These are phyloP conservation scores for Trichogramma dendrolimi DNA, from an alignment of 2,888 invertebrate genomes.

Conservation along the genomic window DNA sequence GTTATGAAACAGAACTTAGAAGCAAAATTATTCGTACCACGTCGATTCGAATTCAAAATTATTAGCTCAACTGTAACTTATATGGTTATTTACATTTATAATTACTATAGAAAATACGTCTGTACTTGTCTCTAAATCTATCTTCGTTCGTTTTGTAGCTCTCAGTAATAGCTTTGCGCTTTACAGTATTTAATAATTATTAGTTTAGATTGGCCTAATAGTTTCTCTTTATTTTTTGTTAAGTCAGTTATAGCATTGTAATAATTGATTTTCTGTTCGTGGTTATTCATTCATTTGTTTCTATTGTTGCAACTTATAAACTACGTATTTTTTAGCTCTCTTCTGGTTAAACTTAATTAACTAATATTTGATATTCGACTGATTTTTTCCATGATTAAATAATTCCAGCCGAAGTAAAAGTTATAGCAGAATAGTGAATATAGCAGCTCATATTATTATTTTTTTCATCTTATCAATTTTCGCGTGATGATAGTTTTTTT, in stretches of 20 bases:
- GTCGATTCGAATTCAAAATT: slow-evolving; percentile 30
- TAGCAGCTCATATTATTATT: slow-evolving; percentile 30
- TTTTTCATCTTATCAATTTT: slow-evolving; percentile 23
- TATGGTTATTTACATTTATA: slow-evolving; percentile 14
- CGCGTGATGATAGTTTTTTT: slow-evolving; percentile 1
- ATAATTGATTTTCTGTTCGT: slow-evolving; percentile 24
- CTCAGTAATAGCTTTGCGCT: slow-evolving; percentile 28
- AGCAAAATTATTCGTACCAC: no score
- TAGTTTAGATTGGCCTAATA: slow-evolving; percentile 28
- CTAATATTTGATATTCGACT: neutral
- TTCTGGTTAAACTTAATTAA: slow-evolving; percentile 27
- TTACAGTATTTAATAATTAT: slow-evolving; percentile 21
- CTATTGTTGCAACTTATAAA: neutral
- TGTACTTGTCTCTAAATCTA: slow-evolving; percentile 31
- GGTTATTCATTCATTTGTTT: neutral
- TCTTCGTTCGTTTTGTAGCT: slow-evolving; percentile 22
- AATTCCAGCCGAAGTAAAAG: slow-evolving; percentile 31
- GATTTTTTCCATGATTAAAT: slow-evolving; percentile 27
- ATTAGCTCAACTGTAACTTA: neutral
- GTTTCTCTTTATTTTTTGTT: slow-evolving; percentile 28
- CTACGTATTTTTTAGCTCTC: slow-evolving; percentile 19
- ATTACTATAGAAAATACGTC: slow-evolving; percentile 22
- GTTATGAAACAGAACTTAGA: no score
- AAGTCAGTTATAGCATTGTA: slow-evolving; percentile 33
- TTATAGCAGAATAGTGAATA: slow-evolving; percentile 31